phyloP scores from a whole-genome alignment of 1,140 invertebrate genomes.

The Cherax quadricarinatus region DNA sequence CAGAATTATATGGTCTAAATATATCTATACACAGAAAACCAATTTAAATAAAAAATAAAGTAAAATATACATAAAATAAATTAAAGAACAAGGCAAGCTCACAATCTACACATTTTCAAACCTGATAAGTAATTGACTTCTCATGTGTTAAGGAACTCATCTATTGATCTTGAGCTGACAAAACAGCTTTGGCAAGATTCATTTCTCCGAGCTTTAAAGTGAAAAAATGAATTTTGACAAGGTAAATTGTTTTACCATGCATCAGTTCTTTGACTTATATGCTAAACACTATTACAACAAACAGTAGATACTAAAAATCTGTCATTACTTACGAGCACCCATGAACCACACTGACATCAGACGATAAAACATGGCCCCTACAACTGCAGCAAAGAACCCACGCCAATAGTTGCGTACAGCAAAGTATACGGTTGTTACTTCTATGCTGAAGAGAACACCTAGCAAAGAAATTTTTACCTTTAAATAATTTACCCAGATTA shows the following conservation, averaged over 20 bases:
- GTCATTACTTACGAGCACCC: conserved; percentile 81
- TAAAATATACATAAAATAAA: background rate
- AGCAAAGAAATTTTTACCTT: conserved; percentile 22
- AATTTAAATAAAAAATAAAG: background rate
- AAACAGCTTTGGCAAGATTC: background rate
- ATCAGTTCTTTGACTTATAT: background rate
- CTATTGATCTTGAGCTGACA: background rate
- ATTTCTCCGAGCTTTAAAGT: background rate
- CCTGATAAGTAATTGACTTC: background rate
- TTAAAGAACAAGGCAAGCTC: conserved; percentile 35
- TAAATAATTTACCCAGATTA: background rate
- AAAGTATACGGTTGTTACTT: conserved; percentile 99
- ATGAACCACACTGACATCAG: conserved; percentile 96
- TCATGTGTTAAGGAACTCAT: background rate
- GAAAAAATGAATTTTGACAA: background rate
- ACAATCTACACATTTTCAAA: conserved; percentile 26
- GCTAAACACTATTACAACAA: background rate
- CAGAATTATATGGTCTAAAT: conserved; percentile 2
- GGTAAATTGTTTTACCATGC: background rate
- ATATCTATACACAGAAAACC: background rate
- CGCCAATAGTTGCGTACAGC: conserved; percentile 99
- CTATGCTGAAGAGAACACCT: conserved; percentile 98
- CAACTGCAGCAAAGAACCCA: conserved; percentile 98
- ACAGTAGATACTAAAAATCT: background rate
- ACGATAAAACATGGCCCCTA: conserved; percentile 96